Evolutionary conservation across 2,888 invertebrate species (phyloP).

Genomic region (Tanypteryx hageni): DNA sequence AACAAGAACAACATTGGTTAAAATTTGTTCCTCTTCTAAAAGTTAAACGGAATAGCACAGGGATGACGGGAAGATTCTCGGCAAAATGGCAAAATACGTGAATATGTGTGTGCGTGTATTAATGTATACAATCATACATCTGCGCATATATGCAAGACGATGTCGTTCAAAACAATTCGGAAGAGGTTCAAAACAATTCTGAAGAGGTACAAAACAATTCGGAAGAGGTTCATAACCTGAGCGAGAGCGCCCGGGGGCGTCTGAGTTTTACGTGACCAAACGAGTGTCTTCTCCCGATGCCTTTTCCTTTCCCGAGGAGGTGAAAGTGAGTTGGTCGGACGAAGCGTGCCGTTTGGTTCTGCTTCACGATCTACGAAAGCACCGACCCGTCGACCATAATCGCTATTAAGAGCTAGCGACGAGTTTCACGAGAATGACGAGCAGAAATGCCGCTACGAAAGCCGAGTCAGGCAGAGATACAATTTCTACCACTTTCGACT

Average conservation of each 20-base stretch:
- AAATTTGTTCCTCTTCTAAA: too few relatives aligned
- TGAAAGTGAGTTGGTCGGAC: conserved; percentile 30
- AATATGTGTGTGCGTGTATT: too few relatives aligned
- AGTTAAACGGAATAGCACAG: too few relatives aligned
- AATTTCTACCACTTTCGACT: conserved; percentile 28
- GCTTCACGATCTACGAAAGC: conserved; percentile 57
- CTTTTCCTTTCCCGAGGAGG: conserved; percentile 49
- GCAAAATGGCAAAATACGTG: too few relatives aligned
- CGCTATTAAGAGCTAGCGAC: not conserved
- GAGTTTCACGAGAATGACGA: conserved; percentile 55
- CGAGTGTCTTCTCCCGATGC: not conserved
- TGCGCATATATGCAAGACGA: not conserved
- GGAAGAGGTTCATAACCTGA: not conserved
- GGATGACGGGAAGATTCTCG: too few relatives aligned
- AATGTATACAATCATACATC: too few relatives aligned
- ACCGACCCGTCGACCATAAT: not conserved
- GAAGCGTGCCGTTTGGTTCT: conserved; percentile 46
- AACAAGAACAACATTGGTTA: too few relatives aligned
- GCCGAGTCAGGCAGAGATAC: not conserved
- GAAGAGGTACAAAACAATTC: not conserved
- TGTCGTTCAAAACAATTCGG: not conserved
- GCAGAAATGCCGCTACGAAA: not conserved
- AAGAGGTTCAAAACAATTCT: not conserved
- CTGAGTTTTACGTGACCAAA: not conserved
- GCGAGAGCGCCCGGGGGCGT: not conserved